These are phyloP conservation scores for Sclerodermus sp. DNA, from an alignment of 2,888 invertebrate species.

Conservation along the genomic window DNA sequence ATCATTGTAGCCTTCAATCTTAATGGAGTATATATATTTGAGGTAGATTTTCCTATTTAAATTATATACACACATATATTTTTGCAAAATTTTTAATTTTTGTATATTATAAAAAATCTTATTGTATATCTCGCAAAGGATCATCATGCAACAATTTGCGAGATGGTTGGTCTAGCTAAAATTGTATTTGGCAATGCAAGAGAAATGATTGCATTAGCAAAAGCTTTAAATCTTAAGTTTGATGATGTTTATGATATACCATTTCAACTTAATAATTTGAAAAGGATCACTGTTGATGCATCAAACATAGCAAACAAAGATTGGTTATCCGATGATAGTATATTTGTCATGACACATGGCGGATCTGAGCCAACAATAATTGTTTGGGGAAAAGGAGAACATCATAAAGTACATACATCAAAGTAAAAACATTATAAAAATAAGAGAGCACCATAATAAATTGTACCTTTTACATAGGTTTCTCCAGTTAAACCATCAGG, in stretches of 20 bases:
- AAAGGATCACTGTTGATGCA: constrained; percentile 41
- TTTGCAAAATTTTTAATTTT: background rate
- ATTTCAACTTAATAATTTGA: constrained; percentile 46
- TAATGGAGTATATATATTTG: constrained; percentile 51
- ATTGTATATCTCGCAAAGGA: constrained; percentile 30
- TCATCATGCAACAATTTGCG: constrained; percentile 44
- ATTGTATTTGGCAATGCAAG: constrained; percentile 49
- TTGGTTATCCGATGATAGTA: constrained; percentile 42
- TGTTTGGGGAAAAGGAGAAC: constrained; percentile 48
- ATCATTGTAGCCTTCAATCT: constrained; percentile 53
- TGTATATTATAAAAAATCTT: background rate
- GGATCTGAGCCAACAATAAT: constrained; percentile 45
- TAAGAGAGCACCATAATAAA: background rate
- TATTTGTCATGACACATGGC: constrained; percentile 50
- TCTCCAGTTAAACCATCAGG: constrained; percentile 36
- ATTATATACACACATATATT: background rate
- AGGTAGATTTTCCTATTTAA: constrained; percentile 35
- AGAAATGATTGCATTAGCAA: constrained; percentile 48
- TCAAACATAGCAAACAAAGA: constrained; percentile 35
- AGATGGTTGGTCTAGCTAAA: constrained; percentile 48
- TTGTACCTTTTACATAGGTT: constrained; percentile 25
- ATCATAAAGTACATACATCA: constrained; percentile 33
- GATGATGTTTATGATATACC: constrained; percentile 46
- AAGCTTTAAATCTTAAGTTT: constrained; percentile 40
- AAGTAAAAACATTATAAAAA: background rate